Conservation (phyloP, 2,888 invertebrate genomes). For the Invenusta paracnida region DNA sequence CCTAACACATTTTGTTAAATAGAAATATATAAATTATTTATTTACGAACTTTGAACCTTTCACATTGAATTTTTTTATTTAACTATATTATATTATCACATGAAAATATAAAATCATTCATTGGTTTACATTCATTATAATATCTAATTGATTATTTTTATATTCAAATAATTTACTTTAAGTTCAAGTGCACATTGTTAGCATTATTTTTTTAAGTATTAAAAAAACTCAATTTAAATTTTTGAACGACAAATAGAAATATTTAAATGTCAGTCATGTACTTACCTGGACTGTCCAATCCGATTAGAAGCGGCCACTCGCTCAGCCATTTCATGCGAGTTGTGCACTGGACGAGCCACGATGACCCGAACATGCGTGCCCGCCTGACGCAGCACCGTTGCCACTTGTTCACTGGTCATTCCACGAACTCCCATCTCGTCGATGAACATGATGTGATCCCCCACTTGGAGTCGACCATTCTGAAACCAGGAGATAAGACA, state of each 20-base stretch:
- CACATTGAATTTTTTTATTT: too few relatives aligned
- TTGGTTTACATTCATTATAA: too few relatives aligned
- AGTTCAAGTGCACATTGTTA: not conserved
- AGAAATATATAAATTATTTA: too few relatives aligned
- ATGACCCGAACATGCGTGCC: conserved; percentile 88
- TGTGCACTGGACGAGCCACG: conserved; percentile 70
- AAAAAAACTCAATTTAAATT: too few relatives aligned
- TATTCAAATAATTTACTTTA: too few relatives aligned
- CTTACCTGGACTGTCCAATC: not conserved
- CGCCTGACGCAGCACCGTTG: conserved; percentile 85
- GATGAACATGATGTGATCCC: conserved; percentile 89
- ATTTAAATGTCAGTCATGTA: too few relatives aligned
- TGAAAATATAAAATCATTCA: too few relatives aligned
- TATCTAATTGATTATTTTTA: too few relatives aligned
- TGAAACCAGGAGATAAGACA: conserved; percentile 56
- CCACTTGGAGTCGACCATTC: conserved; percentile 89
- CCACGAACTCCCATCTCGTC: conserved; percentile 84
- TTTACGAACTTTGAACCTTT: too few relatives aligned
- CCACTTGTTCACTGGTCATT: conserved; percentile 88
- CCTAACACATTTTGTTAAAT: too few relatives aligned
- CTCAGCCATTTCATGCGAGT: conserved; percentile 44
- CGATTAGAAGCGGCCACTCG: not conserved
- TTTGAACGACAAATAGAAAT: too few relatives aligned
- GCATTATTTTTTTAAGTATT: not conserved
- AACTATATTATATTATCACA: too few relatives aligned